These are phyloP conservation scores for Petrolisthes cinctipes DNA, from an alignment of 2,888 invertebrate species.

Conservation along the genomic window DNA sequence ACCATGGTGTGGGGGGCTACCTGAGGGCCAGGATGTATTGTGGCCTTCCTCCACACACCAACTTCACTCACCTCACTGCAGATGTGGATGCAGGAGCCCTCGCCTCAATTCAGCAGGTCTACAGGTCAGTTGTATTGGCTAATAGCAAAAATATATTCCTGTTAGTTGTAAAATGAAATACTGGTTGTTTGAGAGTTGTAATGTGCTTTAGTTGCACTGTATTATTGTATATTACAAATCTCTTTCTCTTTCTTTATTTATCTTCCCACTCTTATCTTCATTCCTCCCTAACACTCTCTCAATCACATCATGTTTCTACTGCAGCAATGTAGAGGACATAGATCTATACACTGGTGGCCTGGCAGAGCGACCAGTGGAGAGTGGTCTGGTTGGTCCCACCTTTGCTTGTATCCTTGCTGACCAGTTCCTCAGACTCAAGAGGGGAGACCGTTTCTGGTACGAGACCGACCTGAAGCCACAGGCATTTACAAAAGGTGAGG, in stretches of 20 bases:
- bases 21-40: slow-evolving; percentile 83
- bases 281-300: background rate
- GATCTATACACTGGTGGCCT: slow-evolving; percentile 90
- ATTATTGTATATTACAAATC: background rate
- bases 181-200: too few relatives aligned
- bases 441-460: slow-evolving; percentile 91
- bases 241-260: background rate
- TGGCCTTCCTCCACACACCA: slow-evolving; percentile 75
- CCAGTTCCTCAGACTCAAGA: slow-evolving; percentile 85
- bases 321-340: slow-evolving; percentile 79
- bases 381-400: slow-evolving; percentile 86
- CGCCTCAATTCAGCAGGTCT: slow-evolving; percentile 35
- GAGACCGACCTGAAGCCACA: slow-evolving; percentile 79
- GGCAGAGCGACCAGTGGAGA: slow-evolving; percentile 82
- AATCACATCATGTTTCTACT: too few relatives aligned
- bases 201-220: too few relatives aligned
- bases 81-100: slow-evolving; percentile 60
- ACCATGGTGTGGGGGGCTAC: slow-evolving; percentile 88
- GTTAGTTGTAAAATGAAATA: too few relatives aligned
- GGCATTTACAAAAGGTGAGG: slow-evolving; percentile 77
- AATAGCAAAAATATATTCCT: too few relatives aligned
- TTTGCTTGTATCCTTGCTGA: slow-evolving; percentile 86
- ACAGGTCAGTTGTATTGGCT: slow-evolving; percentile 44
- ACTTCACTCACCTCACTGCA: slow-evolving; percentile 51
- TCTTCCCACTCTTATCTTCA: background rate